Conservation (phyloP, 2,113 vertebrate genomes). For the Brienomyrus brachyistius region DNA sequence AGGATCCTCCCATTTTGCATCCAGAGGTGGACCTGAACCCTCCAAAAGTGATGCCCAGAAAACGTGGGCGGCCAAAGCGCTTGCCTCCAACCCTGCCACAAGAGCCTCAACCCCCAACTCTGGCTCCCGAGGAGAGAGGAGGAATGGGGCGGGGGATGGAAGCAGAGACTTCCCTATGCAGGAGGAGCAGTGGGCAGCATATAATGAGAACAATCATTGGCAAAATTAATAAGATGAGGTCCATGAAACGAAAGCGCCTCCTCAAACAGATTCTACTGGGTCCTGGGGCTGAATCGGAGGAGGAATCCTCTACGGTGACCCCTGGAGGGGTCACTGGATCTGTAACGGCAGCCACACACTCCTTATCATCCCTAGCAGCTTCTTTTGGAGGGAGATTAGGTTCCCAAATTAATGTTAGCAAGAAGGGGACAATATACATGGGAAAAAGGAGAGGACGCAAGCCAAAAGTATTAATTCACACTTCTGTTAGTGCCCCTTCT, state of each 20-base stretch:
- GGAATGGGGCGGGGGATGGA: conserved; percentile 43
- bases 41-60: conserved; percentile 70
- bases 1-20: conserved; percentile 70
- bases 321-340: conserved; percentile 33
- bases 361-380: conserved; percentile 67
- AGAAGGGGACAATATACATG: conserved; percentile 79
- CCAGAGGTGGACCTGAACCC: conserved; percentile 71
- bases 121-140: conserved; percentile 52
- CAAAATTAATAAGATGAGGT: conserved; percentile 93
- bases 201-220: conserved; percentile 89
- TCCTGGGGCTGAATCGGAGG: conserved; percentile 40
- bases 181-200: conserved; percentile 73
- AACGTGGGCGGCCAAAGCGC: conserved; percentile 83
- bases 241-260: conserved; percentile 81
- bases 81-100: conserved; percentile 46
- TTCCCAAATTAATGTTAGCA: conserved; percentile 77
- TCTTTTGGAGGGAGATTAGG: conserved; percentile 68
- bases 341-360: conserved; percentile 64
- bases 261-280: conserved; percentile 73
- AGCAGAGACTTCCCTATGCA: conserved; percentile 59
- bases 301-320: conserved; percentile 44
- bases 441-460: conserved; percentile 57
- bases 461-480: conserved; percentile 64
- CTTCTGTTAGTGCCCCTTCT: conserved; percentile 29
- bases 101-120: conserved; percentile 60